Evolutionary conservation across 2,797 vertebrate species (phyloP).

Genomic region (Schizopygopsis malacanthus): DNA sequence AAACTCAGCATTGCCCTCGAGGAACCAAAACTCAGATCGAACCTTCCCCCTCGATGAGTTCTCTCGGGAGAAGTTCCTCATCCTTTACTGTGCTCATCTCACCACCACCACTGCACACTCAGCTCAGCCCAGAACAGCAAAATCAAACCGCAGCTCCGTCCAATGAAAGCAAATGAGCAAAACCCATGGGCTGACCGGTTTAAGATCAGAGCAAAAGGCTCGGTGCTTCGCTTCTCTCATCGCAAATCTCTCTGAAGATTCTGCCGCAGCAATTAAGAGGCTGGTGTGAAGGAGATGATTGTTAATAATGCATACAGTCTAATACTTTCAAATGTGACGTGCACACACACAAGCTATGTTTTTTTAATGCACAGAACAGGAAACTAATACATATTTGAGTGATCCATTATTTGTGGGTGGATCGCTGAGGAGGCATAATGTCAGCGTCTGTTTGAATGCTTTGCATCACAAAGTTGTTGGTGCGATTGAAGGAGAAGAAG

Average conservation of each 20-base stretch:
- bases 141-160: slow-evolving; percentile 33
- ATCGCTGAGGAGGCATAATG: slow-evolving; percentile 62
- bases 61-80: slow-evolving; percentile 40
- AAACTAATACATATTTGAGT: slow-evolving; percentile 53
- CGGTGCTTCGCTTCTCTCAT: slow-evolving; percentile 32
- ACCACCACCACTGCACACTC: slow-evolving; percentile 24
- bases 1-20: slow-evolving; percentile 31
- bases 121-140: slow-evolving; percentile 20
- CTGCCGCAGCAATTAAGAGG: slow-evolving; percentile 59
- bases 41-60: slow-evolving; percentile 5
- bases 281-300: slow-evolving; percentile 6
- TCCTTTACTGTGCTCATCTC: slow-evolving; percentile 28
- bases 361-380: slow-evolving; percentile 61
- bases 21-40: slow-evolving; percentile 42
- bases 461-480: slow-evolving; percentile 24
- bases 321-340: slow-evolving; percentile 63
- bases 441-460: slow-evolving; percentile 34
- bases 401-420: slow-evolving; percentile 53
- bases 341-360: slow-evolving; percentile 52
- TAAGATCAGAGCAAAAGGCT: slow-evolving; percentile 56
- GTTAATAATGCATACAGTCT: slow-evolving; percentile 71
- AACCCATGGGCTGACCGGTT: slow-evolving; percentile 47
- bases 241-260: slow-evolving; percentile 48
- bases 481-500: slow-evolving; percentile 11
- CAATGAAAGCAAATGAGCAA: slow-evolving; percentile 48